Percentiles rank a stretch among this genome's conserved stretches.
phyloP scores from a whole-genome alignment of 2,888 invertebrate genomes.

The Yponomeuta cagnagella region DNA sequence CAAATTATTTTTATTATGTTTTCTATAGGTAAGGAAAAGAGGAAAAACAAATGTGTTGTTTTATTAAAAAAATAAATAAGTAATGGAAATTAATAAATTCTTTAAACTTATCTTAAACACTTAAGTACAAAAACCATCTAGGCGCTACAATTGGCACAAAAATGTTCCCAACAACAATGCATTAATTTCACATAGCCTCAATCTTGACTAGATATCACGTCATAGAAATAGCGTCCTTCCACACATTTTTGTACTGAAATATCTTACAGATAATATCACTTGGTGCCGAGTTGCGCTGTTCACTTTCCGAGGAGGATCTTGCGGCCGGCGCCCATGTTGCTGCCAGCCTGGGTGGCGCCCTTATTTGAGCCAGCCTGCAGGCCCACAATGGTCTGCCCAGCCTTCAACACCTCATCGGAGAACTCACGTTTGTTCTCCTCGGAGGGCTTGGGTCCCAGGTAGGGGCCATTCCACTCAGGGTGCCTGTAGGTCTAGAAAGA shows the following conservation, averaged over 20 bases:
- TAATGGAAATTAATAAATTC: constrained; percentile 68
- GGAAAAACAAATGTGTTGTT: constrained; percentile 35
- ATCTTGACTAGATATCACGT: constrained; percentile 45
- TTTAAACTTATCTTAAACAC: constrained; percentile 59
- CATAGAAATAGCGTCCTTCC: constrained; percentile 47
- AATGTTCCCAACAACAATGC: constrained; percentile 28
- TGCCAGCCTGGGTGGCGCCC: constrained; percentile 94
- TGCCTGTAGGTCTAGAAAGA: constrained; percentile 86
- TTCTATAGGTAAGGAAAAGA: not conserved
- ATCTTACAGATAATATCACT: constrained; percentile 72
- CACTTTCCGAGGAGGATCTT: constrained; percentile 95
- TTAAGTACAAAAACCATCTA: constrained; percentile 54
- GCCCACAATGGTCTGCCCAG: constrained; percentile 92
- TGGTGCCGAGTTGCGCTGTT: constrained; percentile 39
- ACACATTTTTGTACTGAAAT: constrained; percentile 63
- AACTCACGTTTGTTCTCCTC: constrained; percentile 97
- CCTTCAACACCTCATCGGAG: constrained; percentile 91
- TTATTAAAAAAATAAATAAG: constrained; percentile 64
- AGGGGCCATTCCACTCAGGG: constrained; percentile 89
- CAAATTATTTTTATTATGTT: no score
- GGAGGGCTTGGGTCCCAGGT: constrained; percentile 94
- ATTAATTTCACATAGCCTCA: constrained; percentile 29
- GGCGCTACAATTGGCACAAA: constrained; percentile 55
- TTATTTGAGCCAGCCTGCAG: constrained; percentile 98
- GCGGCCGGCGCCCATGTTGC: constrained; percentile 91